These are phyloP conservation scores for Lucilia cuprina DNA, from an alignment of 1,140 invertebrate genomes.

Conservation along the genomic window DNA sequence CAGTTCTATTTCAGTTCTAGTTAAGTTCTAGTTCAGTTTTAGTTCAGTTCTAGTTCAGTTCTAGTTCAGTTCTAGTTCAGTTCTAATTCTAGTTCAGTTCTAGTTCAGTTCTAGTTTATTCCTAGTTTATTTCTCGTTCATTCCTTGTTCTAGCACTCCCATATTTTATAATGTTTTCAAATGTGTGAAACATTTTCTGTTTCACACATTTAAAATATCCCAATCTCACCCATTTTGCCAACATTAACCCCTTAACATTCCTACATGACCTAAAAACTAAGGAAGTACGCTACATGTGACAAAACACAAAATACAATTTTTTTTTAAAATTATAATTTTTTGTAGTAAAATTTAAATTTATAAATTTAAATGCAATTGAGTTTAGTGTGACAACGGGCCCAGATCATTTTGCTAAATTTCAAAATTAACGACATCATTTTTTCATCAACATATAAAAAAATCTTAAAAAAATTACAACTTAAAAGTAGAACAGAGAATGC, in stretches of 20 bases:
- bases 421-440: neutral
- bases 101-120: no score
- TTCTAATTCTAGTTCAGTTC: no score
- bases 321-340: neutral
- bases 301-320: neutral
- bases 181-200: no score
- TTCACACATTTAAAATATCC: no score
- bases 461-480: neutral
- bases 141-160: no score
- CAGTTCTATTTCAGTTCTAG: no score
- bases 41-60: no score
- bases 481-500: neutral
- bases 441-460: neutral
- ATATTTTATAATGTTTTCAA: no score
- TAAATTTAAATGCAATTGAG: neutral
- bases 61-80: no score
- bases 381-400: neutral
- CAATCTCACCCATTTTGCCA: neutral
- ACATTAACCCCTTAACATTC: conserved; percentile 1
- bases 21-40: no score
- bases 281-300: neutral
- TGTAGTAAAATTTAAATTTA: neutral
- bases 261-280: neutral
- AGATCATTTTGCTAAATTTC: neutral
- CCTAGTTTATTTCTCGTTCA: no score